These are phyloP conservation scores for Tachycineta bicolor DNA, from an alignment of 2,113 vertebrate species.

Conservation along the genomic window DNA sequence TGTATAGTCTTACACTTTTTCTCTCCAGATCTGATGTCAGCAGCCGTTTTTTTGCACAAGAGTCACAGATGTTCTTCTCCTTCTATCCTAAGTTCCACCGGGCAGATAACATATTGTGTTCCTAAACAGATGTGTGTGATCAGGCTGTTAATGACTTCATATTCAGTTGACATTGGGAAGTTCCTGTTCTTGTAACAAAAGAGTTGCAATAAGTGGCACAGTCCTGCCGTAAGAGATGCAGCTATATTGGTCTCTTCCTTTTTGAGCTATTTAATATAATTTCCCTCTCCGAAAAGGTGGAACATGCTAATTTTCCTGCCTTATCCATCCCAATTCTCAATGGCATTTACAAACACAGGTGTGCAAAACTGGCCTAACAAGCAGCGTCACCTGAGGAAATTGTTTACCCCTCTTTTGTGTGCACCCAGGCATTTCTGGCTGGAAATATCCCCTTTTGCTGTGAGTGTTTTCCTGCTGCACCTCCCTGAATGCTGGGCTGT, in stretches of 20 bases:
- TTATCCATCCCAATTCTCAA: not conserved
- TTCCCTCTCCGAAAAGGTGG: not conserved
- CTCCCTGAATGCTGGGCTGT: not conserved
- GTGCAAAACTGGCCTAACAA: not conserved
- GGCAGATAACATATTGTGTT: not conserved
- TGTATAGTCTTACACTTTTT: not conserved
- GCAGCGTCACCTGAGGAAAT: not conserved
- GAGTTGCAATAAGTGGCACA: not conserved
- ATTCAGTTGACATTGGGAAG: not conserved
- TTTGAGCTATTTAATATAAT: not conserved
- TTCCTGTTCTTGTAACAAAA: not conserved
- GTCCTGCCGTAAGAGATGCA: not conserved
- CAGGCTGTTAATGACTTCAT: not conserved
- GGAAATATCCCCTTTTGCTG: not conserved
- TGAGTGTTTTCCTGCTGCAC: not conserved
- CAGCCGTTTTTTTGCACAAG: not conserved
- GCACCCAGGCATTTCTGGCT: not conserved
- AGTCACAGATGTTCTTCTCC: not conserved
- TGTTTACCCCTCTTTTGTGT: not conserved
- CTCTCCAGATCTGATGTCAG: not conserved
- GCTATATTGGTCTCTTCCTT: not conserved
- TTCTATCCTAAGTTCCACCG: not conserved
- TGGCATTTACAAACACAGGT: not conserved
- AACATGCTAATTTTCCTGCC: not conserved
- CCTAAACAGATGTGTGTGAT: not conserved